Percentiles rank a stretch among this genome's conserved stretches.
phyloP scores from a whole-genome alignment of 2,113 vertebrate species.

The Eulacestoma nigropectus region DNA sequence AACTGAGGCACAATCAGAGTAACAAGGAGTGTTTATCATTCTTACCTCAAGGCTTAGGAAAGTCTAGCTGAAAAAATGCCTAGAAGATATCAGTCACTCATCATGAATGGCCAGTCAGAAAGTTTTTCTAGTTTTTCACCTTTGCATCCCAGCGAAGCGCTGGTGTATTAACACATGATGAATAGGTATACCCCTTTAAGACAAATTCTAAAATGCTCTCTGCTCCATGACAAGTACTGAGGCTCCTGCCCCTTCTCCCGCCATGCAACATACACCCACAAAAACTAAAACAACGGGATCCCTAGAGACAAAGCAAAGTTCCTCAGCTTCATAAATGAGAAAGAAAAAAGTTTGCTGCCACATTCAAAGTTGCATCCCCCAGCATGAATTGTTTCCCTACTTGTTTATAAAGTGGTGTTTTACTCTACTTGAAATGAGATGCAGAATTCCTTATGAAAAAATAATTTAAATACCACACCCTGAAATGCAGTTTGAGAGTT shows the following conservation, averaged over 20 bases:
- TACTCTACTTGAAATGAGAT: background rate
- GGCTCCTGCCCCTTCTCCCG: background rate
- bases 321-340: background rate
- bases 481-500: background rate
- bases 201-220: background rate
- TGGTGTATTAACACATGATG: background rate
- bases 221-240: background rate
- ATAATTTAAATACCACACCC: background rate
- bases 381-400: background rate
- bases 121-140: background rate
- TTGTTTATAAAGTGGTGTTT: background rate
- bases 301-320: background rate
- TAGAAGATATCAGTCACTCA: background rate
- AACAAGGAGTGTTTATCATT: background rate
- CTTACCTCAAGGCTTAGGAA: background rate
- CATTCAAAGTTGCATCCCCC: background rate
- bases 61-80: background rate
- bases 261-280: background rate
- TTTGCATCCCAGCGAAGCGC: fast-evolving
- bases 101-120: background rate
- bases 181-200: background rate
- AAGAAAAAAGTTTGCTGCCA: background rate
- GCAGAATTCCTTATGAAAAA: background rate
- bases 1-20: background rate
- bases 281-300: background rate